Conservation (phyloP, 1,140 invertebrate species). For the Orius laevigatus region DNA sequence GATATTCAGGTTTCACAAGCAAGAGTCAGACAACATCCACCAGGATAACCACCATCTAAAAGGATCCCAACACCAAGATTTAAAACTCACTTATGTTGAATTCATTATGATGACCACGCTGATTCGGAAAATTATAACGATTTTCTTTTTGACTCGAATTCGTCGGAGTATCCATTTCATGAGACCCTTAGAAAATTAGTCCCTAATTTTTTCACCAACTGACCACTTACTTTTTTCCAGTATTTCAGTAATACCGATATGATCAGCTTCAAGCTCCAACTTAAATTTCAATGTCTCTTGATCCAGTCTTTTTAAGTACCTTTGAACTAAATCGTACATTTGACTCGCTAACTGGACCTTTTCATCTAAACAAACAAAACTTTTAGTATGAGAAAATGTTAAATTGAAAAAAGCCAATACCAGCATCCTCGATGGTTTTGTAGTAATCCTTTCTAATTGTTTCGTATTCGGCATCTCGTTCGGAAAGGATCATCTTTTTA, state of each 20-base stretch:
- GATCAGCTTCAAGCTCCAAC: constrained; percentile 94
- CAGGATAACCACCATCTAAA: too few species aligned
- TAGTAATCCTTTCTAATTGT: constrained; percentile 78
- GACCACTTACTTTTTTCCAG: constrained; percentile 57
- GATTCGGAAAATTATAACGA: constrained; percentile 13
- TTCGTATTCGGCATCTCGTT: constrained; percentile 70
- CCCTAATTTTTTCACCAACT: background rate
- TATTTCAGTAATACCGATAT: constrained; percentile 92
- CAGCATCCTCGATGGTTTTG: constrained; percentile 84
- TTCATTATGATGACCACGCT: background rate
- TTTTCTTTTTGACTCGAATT: constrained; percentile 16
- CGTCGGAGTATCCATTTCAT: constrained; percentile 13
- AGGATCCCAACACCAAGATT: too few species aligned
- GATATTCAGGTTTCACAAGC: too few species aligned
- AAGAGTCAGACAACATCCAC: too few species aligned
- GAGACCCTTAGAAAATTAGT: constrained; percentile 9
- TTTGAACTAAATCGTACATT: constrained; percentile 86
- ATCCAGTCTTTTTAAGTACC: constrained; percentile 81
- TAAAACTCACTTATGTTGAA: constrained; percentile 5
- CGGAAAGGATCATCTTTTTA: constrained; percentile 59
- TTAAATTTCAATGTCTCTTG: constrained; percentile 95
- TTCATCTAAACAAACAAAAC: constrained; percentile 36
- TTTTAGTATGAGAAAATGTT: background rate
- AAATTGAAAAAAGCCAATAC: constrained; percentile 26
- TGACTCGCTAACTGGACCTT: constrained; percentile 76